phyloP scores from a whole-genome alignment of 2,113 vertebrate genomes.

The Conger conger region DNA sequence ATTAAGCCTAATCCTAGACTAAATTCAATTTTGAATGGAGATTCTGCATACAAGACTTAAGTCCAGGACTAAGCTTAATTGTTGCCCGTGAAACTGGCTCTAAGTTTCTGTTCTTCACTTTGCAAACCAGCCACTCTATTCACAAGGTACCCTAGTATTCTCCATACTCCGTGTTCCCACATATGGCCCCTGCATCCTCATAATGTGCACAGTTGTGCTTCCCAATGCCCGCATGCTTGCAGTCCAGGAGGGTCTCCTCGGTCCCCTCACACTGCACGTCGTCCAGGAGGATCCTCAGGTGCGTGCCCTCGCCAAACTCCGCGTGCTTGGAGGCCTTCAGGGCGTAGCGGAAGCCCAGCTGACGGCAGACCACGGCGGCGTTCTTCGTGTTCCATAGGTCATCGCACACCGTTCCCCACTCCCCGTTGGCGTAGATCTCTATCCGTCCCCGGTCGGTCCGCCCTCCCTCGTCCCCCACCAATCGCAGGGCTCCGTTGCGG shows the following conservation, averaged over 20 bases:
- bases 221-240: slow-evolving; percentile 72
- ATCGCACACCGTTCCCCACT: slow-evolving; percentile 91
- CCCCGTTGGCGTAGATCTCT: slow-evolving; percentile 74
- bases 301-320: slow-evolving; percentile 80
- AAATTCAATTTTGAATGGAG: too few species aligned
- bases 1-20: too few species aligned
- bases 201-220: slow-evolving; percentile 83
- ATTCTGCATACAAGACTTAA: too few species aligned
- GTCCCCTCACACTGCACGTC: slow-evolving; percentile 80
- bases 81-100: too few species aligned
- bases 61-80: too few species aligned
- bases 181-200: slow-evolving; percentile 89
- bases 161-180: slow-evolving; percentile 55
- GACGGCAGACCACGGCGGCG: slow-evolving; percentile 81
- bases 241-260: slow-evolving; percentile 80
- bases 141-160: slow-evolving; percentile 16
- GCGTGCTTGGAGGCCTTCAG: slow-evolving; percentile 78
- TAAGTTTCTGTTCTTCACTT: too few species aligned
- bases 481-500: slow-evolving; percentile 68
- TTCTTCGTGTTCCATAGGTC: slow-evolving; percentile 77
- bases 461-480: slow-evolving; percentile 61
- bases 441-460: slow-evolving; percentile 72
- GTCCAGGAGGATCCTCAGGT: slow-evolving; percentile 81
- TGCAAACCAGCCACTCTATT: slow-evolving; percentile 15
- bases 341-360: slow-evolving; percentile 78